A percentile compares a stretch with the other conserved stretches of the same genome.
These are phyloP conservation scores for Muscidifurax raptorellus DNA, from an alignment of 1,140 invertebrate species.

Conservation along the genomic window DNA sequence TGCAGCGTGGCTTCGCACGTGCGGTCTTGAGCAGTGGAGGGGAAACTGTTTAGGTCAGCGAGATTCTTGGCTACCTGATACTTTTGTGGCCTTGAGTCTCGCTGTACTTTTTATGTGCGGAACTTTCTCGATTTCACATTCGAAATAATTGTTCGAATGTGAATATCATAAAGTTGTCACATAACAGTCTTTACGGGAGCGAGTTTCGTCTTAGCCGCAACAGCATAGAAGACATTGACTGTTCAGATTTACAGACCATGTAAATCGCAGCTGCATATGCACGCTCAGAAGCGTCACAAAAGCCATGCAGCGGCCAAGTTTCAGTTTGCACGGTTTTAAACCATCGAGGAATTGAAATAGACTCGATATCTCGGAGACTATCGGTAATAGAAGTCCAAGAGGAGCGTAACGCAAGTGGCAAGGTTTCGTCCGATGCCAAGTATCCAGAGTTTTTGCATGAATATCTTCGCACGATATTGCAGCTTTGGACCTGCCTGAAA, in stretches of 20 bases:
- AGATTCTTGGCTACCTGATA: too few relatives aligned
- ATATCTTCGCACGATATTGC: not conserved
- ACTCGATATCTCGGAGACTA: not conserved
- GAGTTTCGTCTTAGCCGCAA: constrained; percentile 52
- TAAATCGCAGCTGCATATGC: constrained; percentile 54
- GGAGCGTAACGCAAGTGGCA: not conserved
- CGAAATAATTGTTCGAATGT: too few relatives aligned
- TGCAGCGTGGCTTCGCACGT: too few relatives aligned
- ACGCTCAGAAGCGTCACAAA: constrained; percentile 51
- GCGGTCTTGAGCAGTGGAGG: too few relatives aligned
- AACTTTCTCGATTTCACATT: too few relatives aligned
- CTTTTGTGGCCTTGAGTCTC: too few relatives aligned
- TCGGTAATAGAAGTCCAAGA: not conserved
- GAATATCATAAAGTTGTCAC: too few relatives aligned
- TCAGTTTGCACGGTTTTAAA: not conserved
- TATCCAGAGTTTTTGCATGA: constrained; percentile 23
- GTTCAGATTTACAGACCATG: not conserved
- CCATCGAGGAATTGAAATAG: constrained; percentile 20
- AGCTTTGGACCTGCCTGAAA: not conserved
- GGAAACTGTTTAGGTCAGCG: too few relatives aligned
- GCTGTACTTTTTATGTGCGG: too few relatives aligned
- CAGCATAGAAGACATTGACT: constrained; percentile 14
- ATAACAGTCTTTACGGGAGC: constrained; percentile 54
- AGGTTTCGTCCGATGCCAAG: not conserved
- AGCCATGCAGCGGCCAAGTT: constrained; percentile 50